A percentile compares a stretch with the other conserved stretches of the same genome.
These are phyloP conservation scores for Heliconius hewitsoni DNA, from an alignment of 1,140 invertebrate species.

Conservation along the genomic window DNA sequence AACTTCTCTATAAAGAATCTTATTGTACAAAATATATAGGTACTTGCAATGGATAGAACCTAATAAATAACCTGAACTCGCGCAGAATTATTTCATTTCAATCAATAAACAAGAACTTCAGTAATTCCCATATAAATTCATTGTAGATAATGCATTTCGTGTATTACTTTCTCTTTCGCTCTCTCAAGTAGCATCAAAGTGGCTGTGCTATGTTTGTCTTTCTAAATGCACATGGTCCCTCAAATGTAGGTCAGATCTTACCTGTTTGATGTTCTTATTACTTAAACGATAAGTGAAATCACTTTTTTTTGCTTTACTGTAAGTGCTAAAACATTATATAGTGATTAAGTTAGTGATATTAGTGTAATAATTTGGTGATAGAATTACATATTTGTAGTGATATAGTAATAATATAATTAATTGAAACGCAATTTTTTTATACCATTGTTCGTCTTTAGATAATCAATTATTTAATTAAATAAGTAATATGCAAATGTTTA, in stretches of 20 bases:
- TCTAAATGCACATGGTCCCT: slow-evolving; percentile 42
- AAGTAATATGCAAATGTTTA: too few relatives aligned
- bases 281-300: slow-evolving; percentile 16
- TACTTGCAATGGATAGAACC: not conserved
- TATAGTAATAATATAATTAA: too few relatives aligned
- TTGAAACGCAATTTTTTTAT: too few relatives aligned
- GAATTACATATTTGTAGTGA: too few relatives aligned
- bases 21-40: too few relatives aligned
- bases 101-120: not conserved
- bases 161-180: slow-evolving; percentile 40
- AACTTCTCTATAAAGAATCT: too few relatives aligned
- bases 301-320: too few relatives aligned
- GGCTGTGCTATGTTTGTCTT: slow-evolving; percentile 44
- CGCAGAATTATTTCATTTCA: not conserved
- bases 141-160: slow-evolving; percentile 52
- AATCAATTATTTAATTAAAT: too few relatives aligned
- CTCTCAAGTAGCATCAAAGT: slow-evolving; percentile 35
- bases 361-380: too few relatives aligned
- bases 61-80: not conserved
- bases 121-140: slow-evolving; percentile 30
- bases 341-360: too few relatives aligned
- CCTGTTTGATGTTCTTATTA: slow-evolving; percentile 28
- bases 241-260: slow-evolving; percentile 45
- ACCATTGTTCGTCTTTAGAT: too few relatives aligned
- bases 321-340: too few relatives aligned